These are phyloP conservation scores for Prunella himalayana DNA, from an alignment of 2,113 vertebrate species.

Conservation along the genomic window DNA sequence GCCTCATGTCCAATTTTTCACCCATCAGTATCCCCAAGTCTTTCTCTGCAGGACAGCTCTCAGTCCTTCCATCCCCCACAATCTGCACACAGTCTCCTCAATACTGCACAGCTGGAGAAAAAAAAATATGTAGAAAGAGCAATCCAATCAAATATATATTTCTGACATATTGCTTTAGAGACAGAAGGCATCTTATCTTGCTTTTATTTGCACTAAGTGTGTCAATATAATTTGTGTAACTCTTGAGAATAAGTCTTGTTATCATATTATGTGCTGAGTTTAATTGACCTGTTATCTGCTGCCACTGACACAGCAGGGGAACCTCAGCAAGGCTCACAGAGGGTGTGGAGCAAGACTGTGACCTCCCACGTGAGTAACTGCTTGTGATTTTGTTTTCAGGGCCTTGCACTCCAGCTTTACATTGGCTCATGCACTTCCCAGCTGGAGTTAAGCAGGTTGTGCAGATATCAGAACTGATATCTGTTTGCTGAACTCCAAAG, in stretches of 20 bases:
- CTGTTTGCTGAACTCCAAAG: background rate
- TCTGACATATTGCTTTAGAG: background rate
- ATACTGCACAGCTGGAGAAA: background rate
- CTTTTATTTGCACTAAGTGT: background rate
- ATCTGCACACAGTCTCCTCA: background rate
- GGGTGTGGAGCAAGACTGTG: background rate
- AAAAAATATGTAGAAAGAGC: background rate
- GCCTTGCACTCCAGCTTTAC: background rate
- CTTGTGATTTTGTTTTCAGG: background rate
- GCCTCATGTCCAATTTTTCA: background rate
- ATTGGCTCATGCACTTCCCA: background rate
- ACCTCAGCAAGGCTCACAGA: background rate
- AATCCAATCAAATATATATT: background rate
- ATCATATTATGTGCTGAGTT: background rate
- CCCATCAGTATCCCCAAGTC: background rate
- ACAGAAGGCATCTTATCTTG: background rate
- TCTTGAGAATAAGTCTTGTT: background rate
- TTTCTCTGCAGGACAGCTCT: background rate
- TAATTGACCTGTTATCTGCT: background rate
- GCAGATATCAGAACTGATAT: background rate
- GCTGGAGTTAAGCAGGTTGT: background rate
- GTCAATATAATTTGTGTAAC: background rate
- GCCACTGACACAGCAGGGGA: background rate
- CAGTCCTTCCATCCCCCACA: background rate
- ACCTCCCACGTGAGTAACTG: background rate